These are phyloP conservation scores for Drosophila kanapiae DNA, from an alignment of 1,140 invertebrate species.

Conservation along the genomic window DNA sequence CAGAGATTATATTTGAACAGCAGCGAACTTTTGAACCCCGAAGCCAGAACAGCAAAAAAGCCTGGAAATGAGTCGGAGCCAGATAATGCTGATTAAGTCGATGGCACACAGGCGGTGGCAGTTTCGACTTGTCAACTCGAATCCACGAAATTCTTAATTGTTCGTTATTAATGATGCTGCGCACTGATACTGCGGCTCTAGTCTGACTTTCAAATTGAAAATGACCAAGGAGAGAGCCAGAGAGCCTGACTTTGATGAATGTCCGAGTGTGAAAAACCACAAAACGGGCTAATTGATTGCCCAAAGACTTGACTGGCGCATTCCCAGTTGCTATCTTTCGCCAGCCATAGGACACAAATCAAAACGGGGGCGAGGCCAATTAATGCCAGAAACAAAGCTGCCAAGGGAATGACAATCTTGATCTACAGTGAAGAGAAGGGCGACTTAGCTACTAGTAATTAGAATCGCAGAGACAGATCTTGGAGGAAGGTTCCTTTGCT, in stretches of 20 bases:
- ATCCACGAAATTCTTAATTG: slow-evolving; percentile 72
- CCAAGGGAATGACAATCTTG: slow-evolving; percentile 1
- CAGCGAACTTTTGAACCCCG: slow-evolving; percentile 44
- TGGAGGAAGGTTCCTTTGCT: background rate
- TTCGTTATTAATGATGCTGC: slow-evolving; percentile 74
- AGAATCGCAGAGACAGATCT: background rate
- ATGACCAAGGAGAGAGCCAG: slow-evolving; percentile 28
- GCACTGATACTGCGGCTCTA: slow-evolving; percentile 33
- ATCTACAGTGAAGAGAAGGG: too few relatives aligned
- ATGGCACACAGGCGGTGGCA: slow-evolving; percentile 34
- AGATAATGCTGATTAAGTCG: slow-evolving; percentile 55
- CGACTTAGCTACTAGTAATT: background rate
- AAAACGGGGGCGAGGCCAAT: slow-evolving; percentile 49
- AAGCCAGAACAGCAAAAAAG: background rate
- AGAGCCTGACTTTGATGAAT: slow-evolving; percentile 67
- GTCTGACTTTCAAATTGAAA: slow-evolving; percentile 73
- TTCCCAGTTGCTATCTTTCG: slow-evolving; percentile 6
- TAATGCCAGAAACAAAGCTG: slow-evolving; percentile 49
- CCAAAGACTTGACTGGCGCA: slow-evolving; percentile 39
- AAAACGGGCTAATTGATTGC: slow-evolving; percentile 69
- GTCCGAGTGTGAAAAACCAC: slow-evolving; percentile 59
- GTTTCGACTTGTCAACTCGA: slow-evolving; percentile 53
- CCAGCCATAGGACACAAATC: slow-evolving; percentile 24
- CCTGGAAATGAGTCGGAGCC: slow-evolving; percentile 39
- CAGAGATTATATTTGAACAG: slow-evolving; percentile 51